Evolutionary conservation across 2,797 vertebrate species (phyloP), one percentile per base, ranked within the genome.

Genomic region (Hybognathus amarus): DNA sequence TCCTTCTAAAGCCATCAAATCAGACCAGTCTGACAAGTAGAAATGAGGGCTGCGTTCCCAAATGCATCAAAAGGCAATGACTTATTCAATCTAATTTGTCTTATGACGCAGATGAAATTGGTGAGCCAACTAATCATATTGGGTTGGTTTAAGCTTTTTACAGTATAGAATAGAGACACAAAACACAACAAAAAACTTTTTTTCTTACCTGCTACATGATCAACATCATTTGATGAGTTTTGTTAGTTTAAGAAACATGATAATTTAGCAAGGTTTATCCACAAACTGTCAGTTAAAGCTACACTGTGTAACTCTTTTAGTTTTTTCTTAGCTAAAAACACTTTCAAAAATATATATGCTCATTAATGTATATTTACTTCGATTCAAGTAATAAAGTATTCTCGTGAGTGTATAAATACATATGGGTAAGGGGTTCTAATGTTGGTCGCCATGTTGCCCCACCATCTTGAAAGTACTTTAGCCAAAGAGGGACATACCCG

Each of bases 271-370:
- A 33, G 8, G 18, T 67, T 52, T 11, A 24, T 67, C 22, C 33
- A 79, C 17, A 70, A 56, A 64, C 30, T 63, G 61, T 63, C 17
- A 45, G 33, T 70, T 45, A n/a, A 80, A n/a, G n/a, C n/a, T n/a
- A n/a, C n/a, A n/a, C n/a, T n/a, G n/a, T n/a, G n/a, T n/a, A n/a
- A n/a, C n/a, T n/a, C n/a, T n/a, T n/a, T n/a, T n/a, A n/a, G n/a
- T n/a, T n/a, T n/a, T n/a, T n/a, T n/a, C n/a, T n/a, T n/a, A n/a
- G n/a, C n/a, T n/a, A n/a, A n/a, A n/a, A n/a, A n/a, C n/a, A n/a
- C n/a, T n/a, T n/a, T n/a, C n/a, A n/a, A n/a, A n/a, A n/a, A n/a
- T n/a, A n/a, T n/a, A n/a, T n/a, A n/a, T n/a, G n/a, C n/a, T n/a
- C n/a, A n/a, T n/a, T n/a, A n/a, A n/a, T n/a, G n/a, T n/a, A n/a